Evolutionary conservation across 2,888 invertebrate genomes (phyloP).

Genomic region (Lasioglossum pauxillum): DNA sequence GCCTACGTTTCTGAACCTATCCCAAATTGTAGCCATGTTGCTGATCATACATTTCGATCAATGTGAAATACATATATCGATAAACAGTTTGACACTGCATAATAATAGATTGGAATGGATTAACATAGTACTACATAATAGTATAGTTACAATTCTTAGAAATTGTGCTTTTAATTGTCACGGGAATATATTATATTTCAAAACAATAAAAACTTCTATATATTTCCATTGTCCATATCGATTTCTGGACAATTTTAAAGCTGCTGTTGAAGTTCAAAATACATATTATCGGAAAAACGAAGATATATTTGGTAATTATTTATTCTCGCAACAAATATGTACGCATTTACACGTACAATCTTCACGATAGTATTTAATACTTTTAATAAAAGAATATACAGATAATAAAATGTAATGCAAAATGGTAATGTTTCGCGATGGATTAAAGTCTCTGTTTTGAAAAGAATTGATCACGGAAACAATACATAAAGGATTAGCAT

Average conservation of each 20-base stretch:
- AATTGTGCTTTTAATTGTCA: not conserved
- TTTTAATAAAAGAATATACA: not conserved
- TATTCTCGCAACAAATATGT: not conserved
- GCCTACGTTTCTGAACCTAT: not conserved
- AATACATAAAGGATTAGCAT: not conserved
- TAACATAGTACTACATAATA: not conserved
- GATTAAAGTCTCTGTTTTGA: not conserved
- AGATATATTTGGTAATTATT: not conserved
- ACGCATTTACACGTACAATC: not conserved
- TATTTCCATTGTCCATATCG: not conserved
- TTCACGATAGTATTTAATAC: not conserved
- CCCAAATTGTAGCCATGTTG: slow-evolving; percentile 13
- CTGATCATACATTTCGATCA: slow-evolving; percentile 42
- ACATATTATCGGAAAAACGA: not conserved
- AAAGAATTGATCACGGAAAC: not conserved
- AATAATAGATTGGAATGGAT: slow-evolving; percentile 4
- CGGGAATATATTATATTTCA: not conserved
- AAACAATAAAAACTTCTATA: not conserved
- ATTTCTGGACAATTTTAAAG: not conserved
- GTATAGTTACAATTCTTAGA: not conserved
- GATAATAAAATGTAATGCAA: not conserved
- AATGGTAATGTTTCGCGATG: not conserved
- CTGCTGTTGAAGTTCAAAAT: not conserved
- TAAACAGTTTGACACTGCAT: not conserved
- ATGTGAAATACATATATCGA: slow-evolving; percentile 31